These are phyloP conservation scores for Harpagoxenus sublaevis DNA, from an alignment of 2,888 invertebrate genomes.

Conservation along the genomic window DNA sequence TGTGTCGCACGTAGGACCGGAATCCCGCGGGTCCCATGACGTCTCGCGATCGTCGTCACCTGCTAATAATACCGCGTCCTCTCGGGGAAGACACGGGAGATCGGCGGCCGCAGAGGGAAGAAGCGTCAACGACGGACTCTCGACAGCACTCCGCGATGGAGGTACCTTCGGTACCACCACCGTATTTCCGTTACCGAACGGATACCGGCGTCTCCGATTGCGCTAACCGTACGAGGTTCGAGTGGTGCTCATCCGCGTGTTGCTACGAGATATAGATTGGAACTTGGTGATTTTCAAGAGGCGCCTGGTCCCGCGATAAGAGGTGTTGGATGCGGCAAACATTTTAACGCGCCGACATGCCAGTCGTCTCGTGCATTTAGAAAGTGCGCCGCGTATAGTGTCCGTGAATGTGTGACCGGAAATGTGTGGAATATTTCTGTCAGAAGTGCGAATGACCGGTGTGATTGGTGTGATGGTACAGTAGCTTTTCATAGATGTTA, in stretches of 20 bases:
- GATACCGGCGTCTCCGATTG: slow-evolving; percentile 8
- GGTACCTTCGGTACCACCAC: background rate
- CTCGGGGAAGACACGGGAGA: slow-evolving; percentile 35
- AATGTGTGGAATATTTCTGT: slow-evolving; percentile 37
- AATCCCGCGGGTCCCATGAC: slow-evolving; percentile 65
- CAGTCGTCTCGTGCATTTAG: slow-evolving; percentile 67
- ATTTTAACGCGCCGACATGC: slow-evolving; percentile 42
- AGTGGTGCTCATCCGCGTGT: background rate
- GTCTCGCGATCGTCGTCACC: slow-evolving; percentile 65
- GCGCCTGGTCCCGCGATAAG: background rate
- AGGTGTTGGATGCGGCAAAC: slow-evolving; percentile 2
- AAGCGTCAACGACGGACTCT: background rate
- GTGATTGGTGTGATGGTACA: background rate
- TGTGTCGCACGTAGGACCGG: slow-evolving; percentile 72
- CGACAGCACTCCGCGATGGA: slow-evolving; percentile 6
- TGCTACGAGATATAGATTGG: slow-evolving; percentile 23
- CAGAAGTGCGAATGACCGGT: background rate
- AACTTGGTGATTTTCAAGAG: background rate
- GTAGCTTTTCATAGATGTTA: background rate
- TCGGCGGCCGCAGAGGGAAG: background rate
- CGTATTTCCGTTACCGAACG: slow-evolving; percentile 24
- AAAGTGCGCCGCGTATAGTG: slow-evolving; percentile 71
- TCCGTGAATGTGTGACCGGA: slow-evolving; percentile 63
- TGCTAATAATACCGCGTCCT: slow-evolving; percentile 66
- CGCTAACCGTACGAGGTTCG: background rate